Evolutionary conservation across 2,797 vertebrate species (phyloP).

Genomic region (Mormyrus hasselquistii): DNA sequence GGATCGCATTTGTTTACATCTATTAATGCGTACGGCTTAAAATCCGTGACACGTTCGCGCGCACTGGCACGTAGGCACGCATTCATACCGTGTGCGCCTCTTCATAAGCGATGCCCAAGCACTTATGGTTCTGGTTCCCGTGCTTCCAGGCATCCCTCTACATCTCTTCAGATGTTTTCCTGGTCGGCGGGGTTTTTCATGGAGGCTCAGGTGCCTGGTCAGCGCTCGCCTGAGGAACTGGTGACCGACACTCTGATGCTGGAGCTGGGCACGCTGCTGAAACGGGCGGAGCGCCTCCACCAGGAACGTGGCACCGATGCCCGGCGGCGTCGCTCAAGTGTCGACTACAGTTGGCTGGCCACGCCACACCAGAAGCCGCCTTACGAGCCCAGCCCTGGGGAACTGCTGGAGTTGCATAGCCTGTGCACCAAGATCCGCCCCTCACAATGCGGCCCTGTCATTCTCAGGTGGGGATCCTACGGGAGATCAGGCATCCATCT

Average conservation of each 20-base stretch:
- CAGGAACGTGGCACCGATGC: conserved; percentile 36
- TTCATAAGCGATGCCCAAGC: background rate
- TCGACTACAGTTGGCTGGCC: conserved; percentile 48
- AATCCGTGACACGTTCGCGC: background rate
- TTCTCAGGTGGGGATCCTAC: conserved; percentile 34
- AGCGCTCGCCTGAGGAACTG: conserved; percentile 35
- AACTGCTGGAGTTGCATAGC: conserved; percentile 42
- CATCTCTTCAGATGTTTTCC: conserved; percentile 32
- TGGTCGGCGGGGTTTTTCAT: conserved; percentile 24
- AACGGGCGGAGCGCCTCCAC: conserved; percentile 29
- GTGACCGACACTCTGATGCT: conserved; percentile 42
- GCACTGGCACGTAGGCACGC: background rate
- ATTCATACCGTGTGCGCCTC: background rate
- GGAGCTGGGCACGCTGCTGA: conserved; percentile 38
- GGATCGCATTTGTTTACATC: background rate
- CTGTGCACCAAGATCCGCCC: conserved; percentile 42
- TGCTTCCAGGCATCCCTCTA: background rate
- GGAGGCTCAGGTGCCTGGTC: conserved; percentile 22
- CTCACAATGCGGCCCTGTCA: conserved; percentile 40
- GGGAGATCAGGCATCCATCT: background rate
- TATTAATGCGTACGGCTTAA: background rate
- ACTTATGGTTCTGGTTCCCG: background rate
- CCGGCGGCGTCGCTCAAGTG: conserved; percentile 33
- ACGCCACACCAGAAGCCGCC: conserved; percentile 25
- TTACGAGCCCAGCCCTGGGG: conserved; percentile 35